Base-by-base conservation (phyloP, 2,797 vertebrate genomes). In the Syngnathus rostellatus region DNA sequence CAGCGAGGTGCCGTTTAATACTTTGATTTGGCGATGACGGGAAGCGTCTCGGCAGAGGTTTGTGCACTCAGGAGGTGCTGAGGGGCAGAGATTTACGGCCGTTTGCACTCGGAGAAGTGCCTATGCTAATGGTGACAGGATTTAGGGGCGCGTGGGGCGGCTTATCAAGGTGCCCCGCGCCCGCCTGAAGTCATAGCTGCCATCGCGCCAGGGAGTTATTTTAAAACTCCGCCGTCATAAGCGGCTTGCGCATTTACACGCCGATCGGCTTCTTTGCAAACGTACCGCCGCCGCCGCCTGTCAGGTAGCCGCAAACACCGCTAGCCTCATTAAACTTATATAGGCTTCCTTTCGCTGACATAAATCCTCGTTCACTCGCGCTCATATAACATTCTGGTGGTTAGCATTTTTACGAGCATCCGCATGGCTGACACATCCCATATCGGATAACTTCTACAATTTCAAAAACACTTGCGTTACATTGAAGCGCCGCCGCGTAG, bases 71-170 rank as follows among this genome's bases (percentile, higher is more conserved):
- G 62, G 43, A 53, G 81, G 81, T 51, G 74, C 81, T 79, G 31
- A 43, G 59, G 62, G 75, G 78, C 77, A 75, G 55, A 72, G 84
- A 81, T 85, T 85, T 82, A 83, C 74, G 73, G 66, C 74, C 2
- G 79, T 81, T 81, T 68, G 80, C 85, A 79, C 78, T 77, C 77
- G 77, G 71, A 81, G 79, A 69, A 69, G 76, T 75, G 78, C 74
- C 80, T 74, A 86, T 86, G 87, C 85, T 86, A 89, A 89, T 85
- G 76, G 83, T 73, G 83, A 80, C 77, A 72, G 85, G 83, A 86
- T 41, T 83, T 89, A 83, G 68, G 62, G 72, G 73, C 14, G 41
- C 81, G 77, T 66, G 81, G 75, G 76, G 76, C 67, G 48, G 74
- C 80, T 89, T 89, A 90, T 90, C 88, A 62, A 82, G 72, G 72